phyloP scores from a whole-genome alignment of 2,113 vertebrate genomes.

The Vidua macroura region DNA sequence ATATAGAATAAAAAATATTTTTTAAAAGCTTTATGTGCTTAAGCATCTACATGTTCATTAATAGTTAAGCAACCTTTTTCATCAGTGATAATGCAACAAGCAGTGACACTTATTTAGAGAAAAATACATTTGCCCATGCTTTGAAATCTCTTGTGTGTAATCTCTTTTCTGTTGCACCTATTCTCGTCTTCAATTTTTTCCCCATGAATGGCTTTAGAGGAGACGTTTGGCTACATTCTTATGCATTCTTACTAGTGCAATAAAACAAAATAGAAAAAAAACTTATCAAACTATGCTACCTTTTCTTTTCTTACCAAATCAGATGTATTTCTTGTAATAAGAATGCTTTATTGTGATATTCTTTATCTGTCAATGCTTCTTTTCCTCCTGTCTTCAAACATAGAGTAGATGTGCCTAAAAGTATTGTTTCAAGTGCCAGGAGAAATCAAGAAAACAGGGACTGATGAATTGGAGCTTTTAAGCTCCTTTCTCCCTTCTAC shows the following conservation, averaged over 20 bases:
- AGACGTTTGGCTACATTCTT: not conserved
- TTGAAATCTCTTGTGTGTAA: not conserved
- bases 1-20: not conserved
- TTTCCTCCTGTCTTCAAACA: not conserved
- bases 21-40: not conserved
- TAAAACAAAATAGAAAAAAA: not conserved
- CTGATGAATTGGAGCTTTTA: not conserved
- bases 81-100: not conserved
- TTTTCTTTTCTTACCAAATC: not conserved
- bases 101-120: not conserved
- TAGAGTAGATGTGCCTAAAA: not conserved
- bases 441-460: not conserved
- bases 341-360: not conserved
- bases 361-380: not conserved
- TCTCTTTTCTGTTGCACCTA: not conserved
- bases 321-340: not conserved
- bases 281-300: not conserved
- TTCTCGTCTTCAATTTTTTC: not conserved
- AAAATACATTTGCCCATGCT: not conserved
- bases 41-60: not conserved
- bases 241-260: no score
- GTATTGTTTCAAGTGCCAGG: not conserved
- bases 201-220: not conserved
- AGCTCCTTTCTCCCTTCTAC: not conserved
- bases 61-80: not conserved